phyloP scores from a whole-genome alignment of 2,888 invertebrate genomes.

The Oligia fasciuncula region DNA sequence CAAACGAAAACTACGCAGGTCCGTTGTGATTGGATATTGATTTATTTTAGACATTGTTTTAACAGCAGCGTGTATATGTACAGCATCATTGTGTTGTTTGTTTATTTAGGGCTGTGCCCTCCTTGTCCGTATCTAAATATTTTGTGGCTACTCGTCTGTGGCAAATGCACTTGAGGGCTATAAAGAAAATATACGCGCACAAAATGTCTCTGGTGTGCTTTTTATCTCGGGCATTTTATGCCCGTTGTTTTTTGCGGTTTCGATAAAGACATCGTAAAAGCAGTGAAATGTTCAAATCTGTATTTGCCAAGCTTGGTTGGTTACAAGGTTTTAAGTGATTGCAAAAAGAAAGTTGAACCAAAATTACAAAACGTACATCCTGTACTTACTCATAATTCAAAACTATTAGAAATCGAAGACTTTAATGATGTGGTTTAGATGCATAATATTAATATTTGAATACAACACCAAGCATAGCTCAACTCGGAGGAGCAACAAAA shows the following conservation, averaged over 20 bases:
- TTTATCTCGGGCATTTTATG: constrained; percentile 26
- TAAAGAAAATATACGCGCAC: constrained; percentile 49
- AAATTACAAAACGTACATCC: background rate
- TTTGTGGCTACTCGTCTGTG: constrained; percentile 21
- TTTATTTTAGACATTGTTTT: constrained; percentile 77
- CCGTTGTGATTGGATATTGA: constrained; percentile 83
- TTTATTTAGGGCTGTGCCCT: constrained; percentile 51
- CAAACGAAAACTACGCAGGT: constrained; percentile 80
- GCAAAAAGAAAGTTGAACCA: constrained; percentile 9
- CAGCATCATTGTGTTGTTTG: constrained; percentile 53
- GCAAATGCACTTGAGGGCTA: constrained; percentile 47
- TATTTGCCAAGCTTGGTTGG: constrained; percentile 15
- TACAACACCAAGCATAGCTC: constrained; percentile 11
- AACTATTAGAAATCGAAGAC: background rate
- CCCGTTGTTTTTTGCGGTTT: constrained; percentile 27
- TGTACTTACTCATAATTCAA: background rate
- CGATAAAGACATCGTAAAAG: constrained; percentile 43
- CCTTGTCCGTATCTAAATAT: constrained; percentile 15
- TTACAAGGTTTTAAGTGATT: background rate
- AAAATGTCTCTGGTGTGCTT: constrained; percentile 29
- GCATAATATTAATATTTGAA: background rate
- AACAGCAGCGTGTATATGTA: constrained; percentile 56
- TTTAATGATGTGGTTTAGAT: background rate
- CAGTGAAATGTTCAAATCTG: constrained; percentile 22
- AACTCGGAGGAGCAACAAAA: constrained; percentile 36